Conservation (phyloP, 2,113 vertebrate genomes). For the Gobius niger region DNA sequence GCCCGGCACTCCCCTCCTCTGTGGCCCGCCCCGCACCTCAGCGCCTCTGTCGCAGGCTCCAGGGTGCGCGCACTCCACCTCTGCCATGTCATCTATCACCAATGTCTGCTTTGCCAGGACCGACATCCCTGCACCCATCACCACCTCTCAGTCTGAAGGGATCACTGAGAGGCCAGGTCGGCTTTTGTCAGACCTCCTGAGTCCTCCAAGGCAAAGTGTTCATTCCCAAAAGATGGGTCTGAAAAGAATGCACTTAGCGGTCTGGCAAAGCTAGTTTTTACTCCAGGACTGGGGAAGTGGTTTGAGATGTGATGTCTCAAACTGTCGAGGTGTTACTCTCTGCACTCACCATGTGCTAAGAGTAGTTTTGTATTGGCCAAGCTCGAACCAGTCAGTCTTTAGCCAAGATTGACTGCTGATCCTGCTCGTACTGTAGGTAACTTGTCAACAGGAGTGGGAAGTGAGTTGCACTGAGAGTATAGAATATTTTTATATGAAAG, state of each 20-base stretch:
- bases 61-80: slow-evolving; percentile 40
- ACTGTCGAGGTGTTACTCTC: slow-evolving; percentile 27
- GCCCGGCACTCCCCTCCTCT: slow-evolving; percentile 31
- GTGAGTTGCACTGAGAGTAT: slow-evolving; percentile 52
- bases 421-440: slow-evolving; percentile 57
- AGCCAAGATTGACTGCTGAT: slow-evolving; percentile 24
- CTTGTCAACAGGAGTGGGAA: slow-evolving; percentile 45
- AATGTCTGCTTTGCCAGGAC: slow-evolving; percentile 61
- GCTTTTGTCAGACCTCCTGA: slow-evolving; percentile 36
- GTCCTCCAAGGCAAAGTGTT: slow-evolving; percentile 23
- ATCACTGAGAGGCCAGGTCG: slow-evolving; percentile 36
- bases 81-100: slow-evolving; percentile 52
- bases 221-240: slow-evolving; percentile 17
- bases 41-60: slow-evolving; percentile 28
- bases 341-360: slow-evolving; percentile 37
- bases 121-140: slow-evolving; percentile 30
- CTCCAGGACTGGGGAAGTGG: slow-evolving; percentile 35
- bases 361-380: slow-evolving; percentile 24
- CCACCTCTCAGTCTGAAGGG: slow-evolving; percentile 36
- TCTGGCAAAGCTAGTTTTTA: slow-evolving; percentile 29
- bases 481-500: slow-evolving; percentile 66
- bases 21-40: slow-evolving; percentile 28
- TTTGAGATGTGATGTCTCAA: slow-evolving; percentile 25
- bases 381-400: background rate
- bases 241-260: slow-evolving; percentile 45